A percentile compares a stretch with the other conserved stretches of the same genome.
phyloP scores from a whole-genome alignment of 2,113 vertebrate genomes.

The Corythaixoides concolor region DNA sequence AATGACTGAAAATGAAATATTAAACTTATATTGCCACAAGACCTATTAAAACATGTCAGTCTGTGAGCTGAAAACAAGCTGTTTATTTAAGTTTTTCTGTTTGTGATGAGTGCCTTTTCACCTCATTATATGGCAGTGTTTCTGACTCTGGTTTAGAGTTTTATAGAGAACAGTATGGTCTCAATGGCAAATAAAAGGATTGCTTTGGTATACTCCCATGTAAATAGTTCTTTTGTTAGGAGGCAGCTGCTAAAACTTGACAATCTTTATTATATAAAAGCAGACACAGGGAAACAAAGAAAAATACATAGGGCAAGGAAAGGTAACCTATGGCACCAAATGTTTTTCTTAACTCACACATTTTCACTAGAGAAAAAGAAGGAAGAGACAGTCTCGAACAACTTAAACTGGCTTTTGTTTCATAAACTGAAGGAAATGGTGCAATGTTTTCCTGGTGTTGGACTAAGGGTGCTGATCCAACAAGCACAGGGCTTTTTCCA shows the following conservation, averaged over 20 bases:
- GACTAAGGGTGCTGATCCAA: background rate
- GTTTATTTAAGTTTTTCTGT: background rate
- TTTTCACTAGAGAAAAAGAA: background rate
- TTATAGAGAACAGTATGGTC: background rate
- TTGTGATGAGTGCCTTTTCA: background rate
- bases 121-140: background rate
- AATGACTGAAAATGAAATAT: background rate
- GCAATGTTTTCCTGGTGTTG: background rate
- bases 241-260: background rate
- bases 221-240: background rate
- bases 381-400: background rate
- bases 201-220: background rate
- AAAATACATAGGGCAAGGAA: background rate
- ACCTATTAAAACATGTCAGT: background rate
- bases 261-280: background rate
- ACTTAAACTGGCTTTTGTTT: background rate
- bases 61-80: background rate
- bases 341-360: background rate
- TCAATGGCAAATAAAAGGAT: constrained; percentile 2
- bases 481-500: background rate
- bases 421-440: background rate
- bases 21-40: background rate
- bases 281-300: background rate
- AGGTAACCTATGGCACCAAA: background rate
- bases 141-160: background rate